These are phyloP conservation scores for Cercocebus atys DNA, from an alignment of 2,113 vertebrate genomes.

Conservation along the genomic window DNA sequence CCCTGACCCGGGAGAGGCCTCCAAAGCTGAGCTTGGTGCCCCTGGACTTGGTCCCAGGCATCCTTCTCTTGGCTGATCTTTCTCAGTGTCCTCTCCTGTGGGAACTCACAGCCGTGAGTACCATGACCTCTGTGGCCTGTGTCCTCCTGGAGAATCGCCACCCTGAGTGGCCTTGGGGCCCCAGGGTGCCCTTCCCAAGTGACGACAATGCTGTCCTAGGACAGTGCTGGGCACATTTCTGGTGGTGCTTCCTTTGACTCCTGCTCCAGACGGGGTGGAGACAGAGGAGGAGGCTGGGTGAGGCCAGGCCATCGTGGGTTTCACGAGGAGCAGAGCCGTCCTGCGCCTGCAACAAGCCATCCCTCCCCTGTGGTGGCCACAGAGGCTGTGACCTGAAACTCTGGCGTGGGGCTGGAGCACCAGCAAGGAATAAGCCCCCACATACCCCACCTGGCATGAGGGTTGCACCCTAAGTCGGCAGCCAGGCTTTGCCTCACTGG, in stretches of 20 bases:
- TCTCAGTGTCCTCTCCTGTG: not conserved
- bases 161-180: not conserved
- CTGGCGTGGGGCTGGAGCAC: not conserved
- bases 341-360: not conserved
- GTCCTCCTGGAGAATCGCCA: not conserved
- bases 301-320: not conserved
- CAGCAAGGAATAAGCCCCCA: not conserved
- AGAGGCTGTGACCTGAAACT: not conserved
- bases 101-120: not conserved
- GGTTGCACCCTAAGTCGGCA: not conserved
- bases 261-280: not conserved
- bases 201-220: not conserved
- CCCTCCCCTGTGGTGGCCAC: not conserved
- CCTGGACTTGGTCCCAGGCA: rapidly evolving
- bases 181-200: not conserved
- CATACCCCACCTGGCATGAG: not conserved
- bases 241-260: not conserved
- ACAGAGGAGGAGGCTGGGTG: not conserved
- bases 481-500: not conserved
- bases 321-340: not conserved
- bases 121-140: not conserved
- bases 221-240: not conserved
- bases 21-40: not conserved
- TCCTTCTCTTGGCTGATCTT: not conserved
- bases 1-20: not conserved